Evolutionary conservation across 2,797 vertebrate species (phyloP), one percentile per base, ranked within the genome.

Genomic region (Lagocephalus sceleratus): DNA sequence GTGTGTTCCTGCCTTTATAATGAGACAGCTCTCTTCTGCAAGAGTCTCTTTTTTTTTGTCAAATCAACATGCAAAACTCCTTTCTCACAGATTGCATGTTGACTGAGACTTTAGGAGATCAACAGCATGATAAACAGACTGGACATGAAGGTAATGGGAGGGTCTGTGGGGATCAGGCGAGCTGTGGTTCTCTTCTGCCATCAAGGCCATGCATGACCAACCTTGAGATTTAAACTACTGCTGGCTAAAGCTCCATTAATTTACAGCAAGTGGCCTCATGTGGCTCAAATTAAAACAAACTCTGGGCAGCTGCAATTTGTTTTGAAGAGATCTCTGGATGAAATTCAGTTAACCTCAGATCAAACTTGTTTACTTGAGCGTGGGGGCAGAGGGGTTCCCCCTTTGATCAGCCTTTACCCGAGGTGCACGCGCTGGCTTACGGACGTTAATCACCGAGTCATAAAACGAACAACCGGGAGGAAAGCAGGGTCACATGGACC

Each of bases 1-100:
- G 79, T 79, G 81, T 84, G 80, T 74, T 74, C 71, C 82, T 80
- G 81, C 76, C 79, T 74, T 81, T 62, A 79, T 87, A 87, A 90
- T 84, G 82, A 89, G 83, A 70, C 79, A 63, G 56, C 76, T 63
- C 78, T 82, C 72, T 79, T 74, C 68, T 68, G 67, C 63, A 44
- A 66, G 60, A 57, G 68, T 62, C 58, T 70, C 25, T 75, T 73
- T 66, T 73, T 66, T 42, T 42, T 10, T 6, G 69, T 77, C 64
- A 62, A 61, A 48, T 66, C 50, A 65, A 54, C 47, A 60, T 56
- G 51, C 46, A 82, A 73, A 83, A 52, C 69, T 43, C 55, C 61
- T 22, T 54, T 56, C 51, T 45, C 63, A 49, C 61, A 72, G 64
- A 69, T 66, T 49, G 58, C 69, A 61, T 20, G 63, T 79, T 79